Conservation (phyloP, 2,797 vertebrate species). For the Schizopygopsis malacanthus region DNA sequence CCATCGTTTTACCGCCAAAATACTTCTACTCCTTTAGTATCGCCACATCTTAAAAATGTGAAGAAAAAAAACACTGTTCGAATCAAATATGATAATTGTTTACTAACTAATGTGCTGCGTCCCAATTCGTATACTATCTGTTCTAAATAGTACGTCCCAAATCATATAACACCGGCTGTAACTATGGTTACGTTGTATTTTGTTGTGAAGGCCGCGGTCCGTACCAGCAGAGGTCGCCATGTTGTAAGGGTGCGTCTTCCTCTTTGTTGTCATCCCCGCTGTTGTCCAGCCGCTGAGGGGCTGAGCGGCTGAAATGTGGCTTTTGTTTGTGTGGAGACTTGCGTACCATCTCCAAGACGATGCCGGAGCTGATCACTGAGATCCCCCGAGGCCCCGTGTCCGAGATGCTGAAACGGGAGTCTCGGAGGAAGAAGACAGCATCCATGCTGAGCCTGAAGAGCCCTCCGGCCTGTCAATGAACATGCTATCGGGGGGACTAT, state of each 20-base stretch:
- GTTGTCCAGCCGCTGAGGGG: slow-evolving; percentile 14
- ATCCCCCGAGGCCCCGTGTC: slow-evolving; percentile 15
- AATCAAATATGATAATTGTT: not conserved
- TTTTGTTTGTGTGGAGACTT: slow-evolving; percentile 57
- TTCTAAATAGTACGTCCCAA: too few relatives aligned
- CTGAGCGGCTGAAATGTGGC: slow-evolving; percentile 45
- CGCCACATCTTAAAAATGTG: not conserved
- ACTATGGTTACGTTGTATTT: not conserved
- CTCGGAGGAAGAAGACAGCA: slow-evolving; percentile 1
- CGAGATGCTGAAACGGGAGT: slow-evolving; percentile 20
- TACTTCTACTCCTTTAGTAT: not conserved
- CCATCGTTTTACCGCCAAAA: not conserved
- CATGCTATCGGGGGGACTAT: slow-evolving; percentile 5
- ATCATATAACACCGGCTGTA: not conserved
- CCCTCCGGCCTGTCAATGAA: slow-evolving; percentile 4
- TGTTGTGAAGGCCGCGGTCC: not conserved
- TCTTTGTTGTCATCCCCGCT: slow-evolving; percentile 36
- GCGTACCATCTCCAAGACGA: slow-evolving; percentile 57
- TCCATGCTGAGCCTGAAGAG: slow-evolving; percentile 5
- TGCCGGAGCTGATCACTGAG: slow-evolving; percentile 49
- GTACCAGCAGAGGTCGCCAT: slow-evolving; percentile 53
- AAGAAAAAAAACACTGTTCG: not conserved
- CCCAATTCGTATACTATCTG: too few relatives aligned
- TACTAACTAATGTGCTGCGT: too few relatives aligned
- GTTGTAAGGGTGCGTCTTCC: not conserved